phyloP scores from a whole-genome alignment of 2,797 vertebrate genomes.

The Typhlichthys eigenmanni region DNA sequence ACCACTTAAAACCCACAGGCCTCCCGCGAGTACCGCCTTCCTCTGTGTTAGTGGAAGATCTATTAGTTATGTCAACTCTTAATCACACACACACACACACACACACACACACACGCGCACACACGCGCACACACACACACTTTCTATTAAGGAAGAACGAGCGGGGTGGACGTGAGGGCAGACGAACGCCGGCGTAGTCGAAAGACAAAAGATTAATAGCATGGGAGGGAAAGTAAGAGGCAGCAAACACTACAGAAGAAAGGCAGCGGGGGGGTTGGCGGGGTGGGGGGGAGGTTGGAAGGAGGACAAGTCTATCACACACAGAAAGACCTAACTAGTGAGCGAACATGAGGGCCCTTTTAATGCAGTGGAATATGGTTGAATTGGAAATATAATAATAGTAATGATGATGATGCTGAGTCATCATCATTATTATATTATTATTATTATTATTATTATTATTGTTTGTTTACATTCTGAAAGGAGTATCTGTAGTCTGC shows the following conservation, averaged over 20 bases:
- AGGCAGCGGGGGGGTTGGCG: not conserved
- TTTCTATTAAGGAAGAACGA: too few species aligned
- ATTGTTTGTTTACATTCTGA: too few species aligned
- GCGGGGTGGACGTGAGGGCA: too few species aligned
- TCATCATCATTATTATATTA: too few species aligned
- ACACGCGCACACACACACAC: conserved; percentile 8
- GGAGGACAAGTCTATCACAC: not conserved
- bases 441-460: too few species aligned
- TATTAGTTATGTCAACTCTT: conserved; percentile 75
- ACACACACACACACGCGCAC: not conserved
- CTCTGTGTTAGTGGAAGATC: conserved; percentile 55
- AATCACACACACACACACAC: conserved; percentile 46
- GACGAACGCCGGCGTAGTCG: too few species aligned
- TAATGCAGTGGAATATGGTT: too few species aligned
- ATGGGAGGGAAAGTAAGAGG: too few species aligned
- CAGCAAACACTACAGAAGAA: conserved; percentile 11
- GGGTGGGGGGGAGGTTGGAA: conserved; percentile 12
- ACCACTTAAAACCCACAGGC: conserved; percentile 50
- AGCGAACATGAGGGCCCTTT: not conserved
- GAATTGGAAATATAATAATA: too few species aligned
- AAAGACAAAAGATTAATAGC: too few species aligned
- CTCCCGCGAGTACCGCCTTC: conserved; percentile 46
- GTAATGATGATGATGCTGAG: too few species aligned
- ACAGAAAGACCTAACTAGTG: conserved; percentile 9
- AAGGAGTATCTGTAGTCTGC: too few species aligned